A percentile compares a stretch with the other conserved stretches of the same genome.
Conservation (phyloP, 2,113 vertebrate species). For the Paracanthobrama guichenoti region DNA sequence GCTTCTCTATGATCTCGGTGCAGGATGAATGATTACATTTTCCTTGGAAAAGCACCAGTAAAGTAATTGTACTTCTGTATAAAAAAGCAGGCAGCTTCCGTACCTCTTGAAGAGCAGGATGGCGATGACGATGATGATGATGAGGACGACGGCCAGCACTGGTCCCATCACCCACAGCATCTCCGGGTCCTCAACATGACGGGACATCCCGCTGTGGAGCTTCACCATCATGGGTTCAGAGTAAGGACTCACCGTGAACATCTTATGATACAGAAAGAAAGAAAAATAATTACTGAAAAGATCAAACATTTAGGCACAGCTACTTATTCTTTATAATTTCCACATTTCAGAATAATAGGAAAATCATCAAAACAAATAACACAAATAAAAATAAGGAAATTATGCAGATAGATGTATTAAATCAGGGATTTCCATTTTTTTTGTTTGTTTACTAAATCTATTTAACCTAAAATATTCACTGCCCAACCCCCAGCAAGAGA, state of each 20-base stretch:
- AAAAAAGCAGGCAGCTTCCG: slow-evolving; percentile 52
- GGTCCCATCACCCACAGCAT: slow-evolving; percentile 99
- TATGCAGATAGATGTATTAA: neutral
- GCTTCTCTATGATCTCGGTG: neutral
- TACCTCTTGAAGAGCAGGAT: slow-evolving; percentile 98
- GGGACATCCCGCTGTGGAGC: slow-evolving; percentile 72
- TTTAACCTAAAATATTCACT: too few species aligned
- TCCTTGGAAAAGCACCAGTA: neutral
- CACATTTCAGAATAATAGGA: neutral
- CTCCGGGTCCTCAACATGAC: slow-evolving; percentile 88
- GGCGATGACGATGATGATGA: slow-evolving; percentile 95
- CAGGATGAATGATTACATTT: neutral
- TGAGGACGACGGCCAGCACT: slow-evolving; percentile 92
- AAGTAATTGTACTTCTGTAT: neutral
- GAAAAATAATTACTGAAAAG: neutral
- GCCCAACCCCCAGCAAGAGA: too few species aligned
- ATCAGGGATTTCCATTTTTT: neutral
- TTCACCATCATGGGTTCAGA: slow-evolving; percentile 87
- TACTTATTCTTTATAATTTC: neutral
- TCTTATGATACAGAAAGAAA: slow-evolving; percentile 60
- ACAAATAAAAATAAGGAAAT: neutral
- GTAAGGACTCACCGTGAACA: slow-evolving; percentile 88
- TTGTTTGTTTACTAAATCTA: neutral
- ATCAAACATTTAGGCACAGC: neutral
- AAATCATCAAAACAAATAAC: neutral